These are phyloP conservation scores for Chouioia cunea DNA, from an alignment of 2,888 invertebrate species.

Conservation along the genomic window DNA sequence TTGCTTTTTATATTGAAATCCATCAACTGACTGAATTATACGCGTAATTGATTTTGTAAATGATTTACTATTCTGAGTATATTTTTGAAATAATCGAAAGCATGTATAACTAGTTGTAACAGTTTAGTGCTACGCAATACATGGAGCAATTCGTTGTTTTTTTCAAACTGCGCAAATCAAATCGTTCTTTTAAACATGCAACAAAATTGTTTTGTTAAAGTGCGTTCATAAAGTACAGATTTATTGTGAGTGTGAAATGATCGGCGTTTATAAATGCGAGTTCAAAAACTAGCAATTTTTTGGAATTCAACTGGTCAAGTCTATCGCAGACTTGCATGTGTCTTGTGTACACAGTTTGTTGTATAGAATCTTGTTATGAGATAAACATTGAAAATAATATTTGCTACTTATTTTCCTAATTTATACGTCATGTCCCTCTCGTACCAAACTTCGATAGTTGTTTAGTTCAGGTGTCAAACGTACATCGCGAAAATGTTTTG, in stretches of 20 bases:
- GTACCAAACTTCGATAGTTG: neutral
- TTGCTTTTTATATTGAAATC: slow-evolving; percentile 9
- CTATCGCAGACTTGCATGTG: slow-evolving; percentile 54
- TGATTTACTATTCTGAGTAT: slow-evolving; percentile 6
- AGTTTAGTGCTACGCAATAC: neutral
- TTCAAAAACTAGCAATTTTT: slow-evolving; percentile 37
- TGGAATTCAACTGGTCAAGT: slow-evolving; percentile 46
- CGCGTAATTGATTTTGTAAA: slow-evolving; percentile 19
- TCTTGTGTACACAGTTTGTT: slow-evolving; percentile 63
- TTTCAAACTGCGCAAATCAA: slow-evolving; percentile 32
- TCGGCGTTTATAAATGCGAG: slow-evolving; percentile 35
- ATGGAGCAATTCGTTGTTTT: neutral
- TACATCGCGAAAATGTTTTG: neutral
- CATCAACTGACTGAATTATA: slow-evolving; percentile 25
- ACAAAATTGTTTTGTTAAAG: slow-evolving; percentile 21
- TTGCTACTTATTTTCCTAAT: slow-evolving; percentile 1
- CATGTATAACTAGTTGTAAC: too few species aligned
- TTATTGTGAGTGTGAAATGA: slow-evolving; percentile 30
- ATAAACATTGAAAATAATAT: slow-evolving; percentile 62
- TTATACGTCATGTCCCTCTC: neutral
- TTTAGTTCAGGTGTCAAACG: neutral
- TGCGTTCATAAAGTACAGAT: slow-evolving; percentile 21
- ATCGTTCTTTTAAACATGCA: slow-evolving; percentile 25
- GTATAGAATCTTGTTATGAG: slow-evolving; percentile 63
- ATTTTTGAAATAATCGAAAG: too few species aligned